Evolutionary conservation across 2,888 invertebrate genomes (phyloP), one percentile per base, ranked within the genome.

Genomic region (Quadroppia sp.): DNA sequence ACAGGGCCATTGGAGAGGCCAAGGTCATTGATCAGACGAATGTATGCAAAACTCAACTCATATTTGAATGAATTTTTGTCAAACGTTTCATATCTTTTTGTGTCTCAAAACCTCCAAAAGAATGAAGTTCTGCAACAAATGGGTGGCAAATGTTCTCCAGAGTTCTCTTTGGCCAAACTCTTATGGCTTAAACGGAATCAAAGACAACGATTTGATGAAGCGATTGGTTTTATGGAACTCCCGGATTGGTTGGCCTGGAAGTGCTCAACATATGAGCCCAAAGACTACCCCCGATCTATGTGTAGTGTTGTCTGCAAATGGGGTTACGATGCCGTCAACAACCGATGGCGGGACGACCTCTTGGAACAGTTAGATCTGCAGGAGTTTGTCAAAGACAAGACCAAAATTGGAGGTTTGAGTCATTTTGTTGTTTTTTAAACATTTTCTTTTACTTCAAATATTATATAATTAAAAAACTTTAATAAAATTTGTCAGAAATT

Each of bases 151-250:
- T 90, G 97, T 7, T 96, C 95, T 0, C 85, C 93, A n/a, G 97
- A 97, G 86, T 97, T 97, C 95, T 89, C 97, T 86, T 89, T 91
- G 75, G 95, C 97, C 0, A 98, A 97, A 84, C 82, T 97, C 23
- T 82, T 95, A 36, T 98, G 97, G 97, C 81, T 97, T 0, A 96
- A 96, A 82, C 40, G 36, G 48, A 77, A 78, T 71, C 61, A 79
- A 69, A 73, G 71, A 28, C 20, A 75, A 15, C 74, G 87, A 78
- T 95, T 92, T 91, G 79, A 84, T 0, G 86, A 87, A 74, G 88
- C 88, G 70, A 88, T 88, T 71, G 86, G 89, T 75, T 90, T 92
- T 79, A 93, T 97, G 82, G 96, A 97, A 82, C 85, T 97, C 67
- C 93, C 95, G 0, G 97, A 97, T 83, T 97, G 89, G 81, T 84